A percentile compares a stretch with the other conserved stretches of the same genome.
These are phyloP conservation scores for Pterois miles DNA, from an alignment of 2,797 vertebrate genomes.

Conservation along the genomic window DNA sequence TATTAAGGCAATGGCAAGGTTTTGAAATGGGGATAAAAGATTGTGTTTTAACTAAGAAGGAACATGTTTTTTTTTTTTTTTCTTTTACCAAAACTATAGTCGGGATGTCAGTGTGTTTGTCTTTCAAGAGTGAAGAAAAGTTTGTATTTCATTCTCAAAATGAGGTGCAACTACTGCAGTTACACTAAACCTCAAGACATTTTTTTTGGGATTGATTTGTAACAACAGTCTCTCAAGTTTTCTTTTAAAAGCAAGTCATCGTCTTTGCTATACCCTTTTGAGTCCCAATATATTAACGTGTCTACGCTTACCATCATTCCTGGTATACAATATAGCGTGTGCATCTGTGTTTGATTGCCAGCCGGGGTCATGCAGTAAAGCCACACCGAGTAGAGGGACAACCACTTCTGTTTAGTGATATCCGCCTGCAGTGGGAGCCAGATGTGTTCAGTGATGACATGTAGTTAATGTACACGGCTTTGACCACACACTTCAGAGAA, in stretches of 20 bases:
- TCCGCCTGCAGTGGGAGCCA: conserved; percentile 69
- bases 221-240: conserved; percentile 3
- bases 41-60: conserved; percentile 64
- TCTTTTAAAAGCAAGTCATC: conserved; percentile 11
- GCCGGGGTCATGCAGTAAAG: conserved; percentile 38
- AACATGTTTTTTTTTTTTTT: conserved; percentile 34
- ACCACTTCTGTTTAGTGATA: conserved; percentile 73
- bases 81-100: conserved; percentile 36
- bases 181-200: conserved; percentile 13
- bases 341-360: conserved; percentile 56
- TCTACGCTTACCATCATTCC: background rate
- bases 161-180: conserved; percentile 22
- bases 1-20: conserved; percentile 52
- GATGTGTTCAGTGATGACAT: conserved; percentile 73
- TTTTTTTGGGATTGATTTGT: conserved; percentile 29
- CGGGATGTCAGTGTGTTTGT: conserved; percentile 26
- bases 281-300: background rate
- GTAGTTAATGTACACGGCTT: conserved; percentile 49
- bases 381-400: conserved; percentile 52
- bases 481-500: conserved; percentile 26
- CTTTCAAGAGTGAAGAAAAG: conserved; percentile 66
- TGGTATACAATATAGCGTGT: conserved; percentile 23
- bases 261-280: conserved; percentile 1
- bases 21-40: conserved; percentile 69
- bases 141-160: conserved; percentile 61